Percentiles rank a stretch among this genome's conserved stretches.
phyloP scores from a whole-genome alignment of 30 jellyfish, hydroid and myxozoan species.

The Sanderia malayensis region DNA sequence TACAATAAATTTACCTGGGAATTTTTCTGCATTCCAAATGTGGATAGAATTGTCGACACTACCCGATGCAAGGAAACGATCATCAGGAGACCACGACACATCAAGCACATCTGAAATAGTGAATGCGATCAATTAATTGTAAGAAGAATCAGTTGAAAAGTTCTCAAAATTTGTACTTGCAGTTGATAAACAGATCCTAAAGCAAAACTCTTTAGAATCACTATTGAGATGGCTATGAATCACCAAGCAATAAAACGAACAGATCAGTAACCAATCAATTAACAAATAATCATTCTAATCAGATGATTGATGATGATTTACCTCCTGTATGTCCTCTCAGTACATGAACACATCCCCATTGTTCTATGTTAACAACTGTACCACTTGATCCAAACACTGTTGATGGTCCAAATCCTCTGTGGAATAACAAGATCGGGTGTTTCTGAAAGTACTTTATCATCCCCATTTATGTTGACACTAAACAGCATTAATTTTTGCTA shows the following conservation, averaged over 20 bases:
- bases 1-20: conserved; percentile 84
- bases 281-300: not conserved
- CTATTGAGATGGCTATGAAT: too few species aligned
- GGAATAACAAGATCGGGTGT: too few species aligned
- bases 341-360: conserved; percentile 78
- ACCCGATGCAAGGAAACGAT: conserved; percentile 90
- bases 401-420: conserved; percentile 69
- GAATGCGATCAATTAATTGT: too few species aligned
- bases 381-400: conserved; percentile 95
- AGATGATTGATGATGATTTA: conserved; percentile 1
- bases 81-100: conserved; percentile 98
- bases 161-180: too few species aligned
- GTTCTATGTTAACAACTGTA: conserved; percentile 77
- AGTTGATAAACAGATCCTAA: too few species aligned
- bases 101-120: conserved; percentile 79
- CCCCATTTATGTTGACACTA: too few species aligned
- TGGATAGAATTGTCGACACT: conserved; percentile 84
- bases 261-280: too few species aligned
- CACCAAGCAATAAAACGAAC: too few species aligned
- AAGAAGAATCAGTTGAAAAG: too few species aligned
- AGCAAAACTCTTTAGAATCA: too few species aligned
- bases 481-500: too few species aligned
- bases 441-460: too few species aligned
- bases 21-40: conserved; percentile 90
- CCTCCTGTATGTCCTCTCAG: conserved; percentile 98